These are phyloP conservation scores for Sciurus niger DNA, from an alignment of 2,113 vertebrate species.

Conservation along the genomic window DNA sequence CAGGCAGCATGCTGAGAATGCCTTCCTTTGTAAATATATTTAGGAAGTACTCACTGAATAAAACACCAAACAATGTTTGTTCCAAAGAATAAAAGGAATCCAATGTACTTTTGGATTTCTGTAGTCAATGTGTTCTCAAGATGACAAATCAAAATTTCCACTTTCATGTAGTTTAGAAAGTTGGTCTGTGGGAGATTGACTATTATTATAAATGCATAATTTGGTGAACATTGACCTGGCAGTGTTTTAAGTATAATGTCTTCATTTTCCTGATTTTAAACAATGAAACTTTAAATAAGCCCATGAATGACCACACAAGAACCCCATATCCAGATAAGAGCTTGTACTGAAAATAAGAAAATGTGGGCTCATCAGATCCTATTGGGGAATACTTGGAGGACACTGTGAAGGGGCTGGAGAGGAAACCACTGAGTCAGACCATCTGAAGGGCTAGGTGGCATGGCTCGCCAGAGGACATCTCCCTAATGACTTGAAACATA, in stretches of 20 bases:
- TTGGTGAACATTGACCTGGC: not conserved
- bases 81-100: slow-evolving; percentile 70
- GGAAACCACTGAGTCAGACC: not conserved
- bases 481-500: not conserved
- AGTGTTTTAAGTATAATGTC: not conserved
- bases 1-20: slow-evolving; percentile 66
- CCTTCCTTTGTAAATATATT: slow-evolving; percentile 78
- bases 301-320: too few relatives aligned
- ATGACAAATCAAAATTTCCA: slow-evolving; percentile 40
- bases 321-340: not conserved
- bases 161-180: not conserved
- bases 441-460: not conserved
- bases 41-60: slow-evolving; percentile 81
- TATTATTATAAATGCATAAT: not conserved
- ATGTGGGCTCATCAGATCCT: too few relatives aligned
- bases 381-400: not conserved
- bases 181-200: not conserved
- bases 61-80: slow-evolving; percentile 74
- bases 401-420: not conserved
- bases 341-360: not conserved
- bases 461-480: not conserved
- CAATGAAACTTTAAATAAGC: slow-evolving; percentile 29
- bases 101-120: slow-evolving; percentile 63
- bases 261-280: slow-evolving; percentile 38
- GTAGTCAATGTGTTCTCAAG: slow-evolving; percentile 5